Evolutionary conservation across 2,797 vertebrate species (phyloP), one percentile per base, ranked within the genome.

Genomic region (Caiman crocodilus): DNA sequence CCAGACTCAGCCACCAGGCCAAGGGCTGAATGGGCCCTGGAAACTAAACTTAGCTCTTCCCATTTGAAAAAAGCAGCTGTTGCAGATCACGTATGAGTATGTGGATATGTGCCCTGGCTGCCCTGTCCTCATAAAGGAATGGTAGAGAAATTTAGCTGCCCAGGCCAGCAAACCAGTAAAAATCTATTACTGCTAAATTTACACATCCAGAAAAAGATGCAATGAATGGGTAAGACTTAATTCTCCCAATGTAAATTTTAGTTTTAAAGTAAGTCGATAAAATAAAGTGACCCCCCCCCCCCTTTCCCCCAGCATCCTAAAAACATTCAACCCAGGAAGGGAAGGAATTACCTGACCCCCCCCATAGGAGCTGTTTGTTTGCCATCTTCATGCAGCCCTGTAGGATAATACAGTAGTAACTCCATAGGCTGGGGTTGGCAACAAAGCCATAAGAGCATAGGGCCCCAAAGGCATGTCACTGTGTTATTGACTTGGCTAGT

Each of bases 131-230:
- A 76, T 73, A 76, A 21, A 69, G 18, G 32, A 67, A 2, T 4
- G 2, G 61, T 12, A 76, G 55, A 78, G 23, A 4, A 3, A 57
- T 84, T 84, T 2, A 76, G 1, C 21, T 77, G 32, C 21, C 0
- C 0, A 87, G 25, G 93, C 67, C 60, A 84, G 92, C 76, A 11
- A 0, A 2, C 90, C 90, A 93, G 82, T 32, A 69, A 67, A 90
- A 81, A 18, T 74, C 77, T 78, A 74, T 90, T 93, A 87, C 78
- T 86, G 82, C 12, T 56, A 87, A 85, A 78, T 80, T 76, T 26
- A 84, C 56, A n/a, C 4, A 7, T 58, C 30, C 30, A 94, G 82
- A 21, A 67, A 90, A 61, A 2, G 13, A 32, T n/a, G 28, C 89
- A 55, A 86, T 75, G 35, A 93, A 6, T 17, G 26, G 35, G 76